A percentile compares a stretch with the other conserved stretches of the same genome.
Conservation (phyloP, 2,797 vertebrate species). For the Gymnothorax reevesii region DNA sequence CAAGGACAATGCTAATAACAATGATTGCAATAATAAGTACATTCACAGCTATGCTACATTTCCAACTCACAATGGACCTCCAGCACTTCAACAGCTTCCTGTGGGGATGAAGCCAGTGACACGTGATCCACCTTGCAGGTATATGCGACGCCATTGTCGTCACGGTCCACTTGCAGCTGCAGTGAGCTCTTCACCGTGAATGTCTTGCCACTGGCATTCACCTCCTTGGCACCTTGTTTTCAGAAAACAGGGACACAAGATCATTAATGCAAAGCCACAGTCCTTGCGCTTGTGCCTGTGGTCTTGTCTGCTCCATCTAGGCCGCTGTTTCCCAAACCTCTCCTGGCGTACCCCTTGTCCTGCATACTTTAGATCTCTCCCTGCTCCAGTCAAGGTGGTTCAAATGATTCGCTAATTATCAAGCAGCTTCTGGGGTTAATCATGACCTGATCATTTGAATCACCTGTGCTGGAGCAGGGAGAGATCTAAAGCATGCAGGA, state of each 20-base stretch:
- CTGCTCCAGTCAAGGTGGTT: too few relatives aligned
- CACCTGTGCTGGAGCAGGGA: too few relatives aligned
- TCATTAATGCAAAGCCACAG: not conserved
- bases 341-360: too few relatives aligned
- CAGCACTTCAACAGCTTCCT: constrained; percentile 91
- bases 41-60: not conserved
- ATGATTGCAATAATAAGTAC: not conserved
- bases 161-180: constrained; percentile 88
- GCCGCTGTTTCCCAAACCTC: too few relatives aligned
- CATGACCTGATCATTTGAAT: too few relatives aligned
- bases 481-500: too few relatives aligned
- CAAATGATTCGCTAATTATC: too few relatives aligned
- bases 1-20: not conserved
- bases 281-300: too few relatives aligned
- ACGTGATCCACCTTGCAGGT: constrained; percentile 97
- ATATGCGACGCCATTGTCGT: constrained; percentile 89
- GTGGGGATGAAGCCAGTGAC: constrained; percentile 84
- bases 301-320: too few relatives aligned
- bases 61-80: constrained; percentile 96
- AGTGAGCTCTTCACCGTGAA: constrained; percentile 94
- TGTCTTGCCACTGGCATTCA: constrained; percentile 91
- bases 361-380: too few relatives aligned
- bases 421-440: too few relatives aligned
- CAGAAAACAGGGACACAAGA: not conserved
- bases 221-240: constrained; percentile 83